These are phyloP conservation scores for Rhyacichthys aspro DNA, from an alignment of 2,797 vertebrate species.

Conservation along the genomic window DNA sequence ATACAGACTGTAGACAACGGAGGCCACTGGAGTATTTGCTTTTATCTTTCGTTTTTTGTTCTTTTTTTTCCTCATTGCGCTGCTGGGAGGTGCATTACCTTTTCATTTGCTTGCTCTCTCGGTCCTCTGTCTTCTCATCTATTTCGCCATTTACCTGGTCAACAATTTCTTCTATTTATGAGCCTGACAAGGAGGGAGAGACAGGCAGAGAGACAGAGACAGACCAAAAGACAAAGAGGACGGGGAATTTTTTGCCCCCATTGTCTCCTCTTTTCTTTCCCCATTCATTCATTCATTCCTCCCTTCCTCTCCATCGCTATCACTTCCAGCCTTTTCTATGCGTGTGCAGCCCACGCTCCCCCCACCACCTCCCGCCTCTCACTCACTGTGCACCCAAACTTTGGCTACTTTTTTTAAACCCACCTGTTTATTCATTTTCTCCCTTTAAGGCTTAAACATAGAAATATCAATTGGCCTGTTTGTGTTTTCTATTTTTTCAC, in stretches of 20 bases:
- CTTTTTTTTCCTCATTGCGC: slow-evolving; percentile 83
- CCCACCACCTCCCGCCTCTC: slow-evolving; percentile 25
- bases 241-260: slow-evolving; percentile 57
- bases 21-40: slow-evolving; percentile 82
- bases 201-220: slow-evolving; percentile 69
- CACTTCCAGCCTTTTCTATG: slow-evolving; percentile 64
- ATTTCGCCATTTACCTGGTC: slow-evolving; percentile 83
- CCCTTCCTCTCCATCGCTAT: slow-evolving; percentile 60
- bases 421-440: slow-evolving; percentile 58
- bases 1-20: slow-evolving; percentile 77
- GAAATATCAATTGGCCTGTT: slow-evolving; percentile 64
- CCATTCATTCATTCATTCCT: slow-evolving; percentile 52
- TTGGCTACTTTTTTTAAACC: slow-evolving; percentile 73
- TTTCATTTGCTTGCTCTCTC: slow-evolving; percentile 81
- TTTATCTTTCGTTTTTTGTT: slow-evolving; percentile 84
- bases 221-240: slow-evolving; percentile 67
- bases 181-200: slow-evolving; percentile 71
- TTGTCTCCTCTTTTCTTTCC: slow-evolving; percentile 39
- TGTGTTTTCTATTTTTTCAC: slow-evolving; percentile 71
- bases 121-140: slow-evolving; percentile 81
- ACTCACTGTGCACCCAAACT: slow-evolving; percentile 68
- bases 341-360: slow-evolving; percentile 65
- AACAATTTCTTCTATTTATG: slow-evolving; percentile 83
- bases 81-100: slow-evolving; percentile 81
- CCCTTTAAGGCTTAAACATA: slow-evolving; percentile 42